Percentiles rank a stretch among this genome's conserved stretches.
Conservation (phyloP, 2,888 invertebrate genomes). For the Euplexia lucipara region DNA sequence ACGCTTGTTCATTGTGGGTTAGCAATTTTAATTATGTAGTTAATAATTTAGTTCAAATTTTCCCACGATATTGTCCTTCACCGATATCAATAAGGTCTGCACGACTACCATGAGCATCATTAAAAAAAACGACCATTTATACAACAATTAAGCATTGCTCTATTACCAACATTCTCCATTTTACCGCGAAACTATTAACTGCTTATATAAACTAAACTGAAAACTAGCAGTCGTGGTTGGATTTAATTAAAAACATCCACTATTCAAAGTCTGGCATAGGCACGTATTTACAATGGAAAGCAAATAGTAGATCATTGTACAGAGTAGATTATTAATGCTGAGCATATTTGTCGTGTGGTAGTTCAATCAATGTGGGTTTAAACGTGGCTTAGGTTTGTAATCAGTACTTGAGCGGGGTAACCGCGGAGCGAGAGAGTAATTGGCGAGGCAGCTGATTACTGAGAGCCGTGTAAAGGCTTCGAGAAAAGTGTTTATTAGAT, state of each 20-base stretch:
- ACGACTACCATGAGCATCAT: too few relatives aligned
- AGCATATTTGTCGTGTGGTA: slow-evolving; percentile 59
- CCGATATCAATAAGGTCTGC: too few relatives aligned
- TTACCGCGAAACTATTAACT: slow-evolving; percentile 5
- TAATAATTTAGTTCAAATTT: too few relatives aligned
- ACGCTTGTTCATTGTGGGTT: too few relatives aligned
- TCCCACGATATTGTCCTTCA: too few relatives aligned
- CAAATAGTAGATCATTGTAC: slow-evolving; percentile 61
- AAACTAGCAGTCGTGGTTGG: slow-evolving; percentile 25
- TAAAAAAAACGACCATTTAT: too few relatives aligned
- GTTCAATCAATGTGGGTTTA: slow-evolving; percentile 64
- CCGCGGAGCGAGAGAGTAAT: slow-evolving; percentile 17
- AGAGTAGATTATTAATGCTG: slow-evolving; percentile 54
- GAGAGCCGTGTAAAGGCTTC: slow-evolving; percentile 14
- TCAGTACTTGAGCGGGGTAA: slow-evolving; percentile 45
- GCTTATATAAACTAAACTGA: slow-evolving; percentile 38
- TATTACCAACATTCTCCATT: not conserved
- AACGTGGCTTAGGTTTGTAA: slow-evolving; percentile 56
- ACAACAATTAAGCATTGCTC: too few relatives aligned
- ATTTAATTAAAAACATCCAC: slow-evolving; percentile 58
- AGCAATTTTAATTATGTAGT: too few relatives aligned
- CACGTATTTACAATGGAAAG: slow-evolving; percentile 50
- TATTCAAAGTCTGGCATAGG: slow-evolving; percentile 36
- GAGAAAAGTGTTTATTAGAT: slow-evolving; percentile 44
- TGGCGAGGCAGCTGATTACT: slow-evolving; percentile 42